Percentiles rank a stretch among this genome's conserved stretches.
Evolutionary conservation across 2,888 invertebrate genomes (phyloP).

Genomic region (Melieria omissa): DNA sequence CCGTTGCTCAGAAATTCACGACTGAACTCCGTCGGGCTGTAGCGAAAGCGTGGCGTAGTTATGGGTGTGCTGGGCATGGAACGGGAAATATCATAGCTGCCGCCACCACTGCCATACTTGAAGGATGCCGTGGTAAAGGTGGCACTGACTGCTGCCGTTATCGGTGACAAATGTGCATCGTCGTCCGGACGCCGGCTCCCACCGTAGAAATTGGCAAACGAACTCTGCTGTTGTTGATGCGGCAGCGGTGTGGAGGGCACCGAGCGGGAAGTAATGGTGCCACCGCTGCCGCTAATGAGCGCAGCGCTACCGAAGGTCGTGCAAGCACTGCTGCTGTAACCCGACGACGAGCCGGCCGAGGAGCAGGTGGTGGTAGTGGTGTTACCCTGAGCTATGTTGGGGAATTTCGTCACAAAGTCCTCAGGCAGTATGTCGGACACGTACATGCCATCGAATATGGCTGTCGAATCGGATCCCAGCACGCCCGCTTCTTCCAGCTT

Average conservation of each 20-base stretch:
- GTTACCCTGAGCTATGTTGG: conserved; percentile 48
- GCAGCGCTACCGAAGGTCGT: conserved; percentile 44
- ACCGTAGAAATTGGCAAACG: conserved; percentile 39
- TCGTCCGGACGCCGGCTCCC: conserved; percentile 33
- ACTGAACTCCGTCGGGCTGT: conserved; percentile 67
- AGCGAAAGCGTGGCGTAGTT: conserved; percentile 69
- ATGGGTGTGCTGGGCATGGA: conserved; percentile 84
- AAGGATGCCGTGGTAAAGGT: conserved; percentile 37
- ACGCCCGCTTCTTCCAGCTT: conserved; percentile 46
- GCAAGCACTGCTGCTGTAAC: conserved; percentile 58
- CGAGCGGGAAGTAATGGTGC: conserved; percentile 71
- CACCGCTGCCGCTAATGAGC: conserved; percentile 29
- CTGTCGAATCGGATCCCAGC: conserved; percentile 47
- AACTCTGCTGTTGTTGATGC: conserved; percentile 56
- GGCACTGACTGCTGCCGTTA: conserved; percentile 7
- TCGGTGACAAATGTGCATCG: conserved; percentile 42
- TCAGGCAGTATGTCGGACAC: conserved; percentile 58
- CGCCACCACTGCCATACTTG: conserved; percentile 41
- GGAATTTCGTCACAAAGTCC: conserved; percentile 58
- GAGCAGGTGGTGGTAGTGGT: conserved; percentile 58
- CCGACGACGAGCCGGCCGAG: conserved; percentile 60
- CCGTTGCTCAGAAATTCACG: conserved; percentile 74
- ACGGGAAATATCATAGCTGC: conserved; percentile 72
- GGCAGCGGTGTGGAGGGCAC: conserved; percentile 78
- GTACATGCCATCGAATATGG: conserved; percentile 53